These are phyloP conservation scores for Ptychodera flava DNA, from an alignment of 35 echinoderm and acorn worm genomes.

Conservation along the genomic window DNA sequence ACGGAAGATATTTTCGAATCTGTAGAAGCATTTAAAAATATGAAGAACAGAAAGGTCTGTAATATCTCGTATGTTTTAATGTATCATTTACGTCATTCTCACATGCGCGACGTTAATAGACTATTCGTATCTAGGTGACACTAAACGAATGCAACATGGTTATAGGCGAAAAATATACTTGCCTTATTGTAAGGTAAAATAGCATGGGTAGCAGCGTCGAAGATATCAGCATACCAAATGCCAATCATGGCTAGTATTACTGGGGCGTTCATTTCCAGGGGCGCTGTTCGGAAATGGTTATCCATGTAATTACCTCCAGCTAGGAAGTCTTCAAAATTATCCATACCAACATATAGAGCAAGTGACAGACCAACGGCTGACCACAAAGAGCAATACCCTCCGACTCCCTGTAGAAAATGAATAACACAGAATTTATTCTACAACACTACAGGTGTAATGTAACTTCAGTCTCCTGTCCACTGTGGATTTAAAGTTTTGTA, in stretches of 20 bases:
- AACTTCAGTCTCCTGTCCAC: too few relatives aligned
- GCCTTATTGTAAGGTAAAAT: not conserved
- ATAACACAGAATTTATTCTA: too few relatives aligned
- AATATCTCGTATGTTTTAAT: too few relatives aligned
- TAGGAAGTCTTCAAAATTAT: not conserved
- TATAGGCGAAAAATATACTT: not conserved
- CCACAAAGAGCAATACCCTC: not conserved
- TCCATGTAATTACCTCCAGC: not conserved
- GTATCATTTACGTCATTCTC: too few relatives aligned
- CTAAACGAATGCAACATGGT: not conserved
- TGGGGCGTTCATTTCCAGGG: not conserved
- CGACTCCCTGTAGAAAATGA: too few relatives aligned
- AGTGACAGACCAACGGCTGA: not conserved
- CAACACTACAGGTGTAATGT: too few relatives aligned
- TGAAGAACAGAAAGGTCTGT: not conserved
- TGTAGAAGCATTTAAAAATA: not conserved
- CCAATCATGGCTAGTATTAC: not conserved
- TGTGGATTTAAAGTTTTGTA: too few relatives aligned
- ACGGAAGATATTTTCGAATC: not conserved
- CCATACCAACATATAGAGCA: not conserved
- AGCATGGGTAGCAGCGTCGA: not conserved
- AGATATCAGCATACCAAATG: not conserved
- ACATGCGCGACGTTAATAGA: too few relatives aligned
- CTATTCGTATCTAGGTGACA: too few relatives aligned
- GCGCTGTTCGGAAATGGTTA: not conserved